Evolutionary conservation across 1,140 invertebrate genomes (phyloP).

Genomic region (Drosophila insularis): DNA sequence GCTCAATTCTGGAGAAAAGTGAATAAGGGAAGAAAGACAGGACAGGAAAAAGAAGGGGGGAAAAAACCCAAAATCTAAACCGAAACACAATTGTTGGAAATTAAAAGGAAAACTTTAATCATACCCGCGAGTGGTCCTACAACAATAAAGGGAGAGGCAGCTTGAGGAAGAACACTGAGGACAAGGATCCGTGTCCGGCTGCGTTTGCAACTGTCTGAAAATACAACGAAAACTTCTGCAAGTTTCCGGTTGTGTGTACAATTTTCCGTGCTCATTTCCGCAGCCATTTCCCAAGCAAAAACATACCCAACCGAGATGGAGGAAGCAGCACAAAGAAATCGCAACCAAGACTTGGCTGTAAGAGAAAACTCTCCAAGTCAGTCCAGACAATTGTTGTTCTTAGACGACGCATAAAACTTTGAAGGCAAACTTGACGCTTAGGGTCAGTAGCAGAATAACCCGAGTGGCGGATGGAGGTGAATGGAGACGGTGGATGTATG

Average conservation of each 20-base stretch:
- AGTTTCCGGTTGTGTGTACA: conserved; percentile 79
- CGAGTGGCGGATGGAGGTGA: not conserved
- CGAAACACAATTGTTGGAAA: conserved; percentile 80
- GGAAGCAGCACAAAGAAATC: conserved; percentile 58
- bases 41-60: conserved; percentile 13
- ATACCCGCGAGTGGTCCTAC: conserved; percentile 63
- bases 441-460: conserved; percentile 39
- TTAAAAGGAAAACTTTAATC: conserved; percentile 81
- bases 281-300: conserved; percentile 63
- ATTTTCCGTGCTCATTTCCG: conserved; percentile 80
- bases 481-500: not conserved
- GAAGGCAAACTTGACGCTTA: conserved; percentile 53
- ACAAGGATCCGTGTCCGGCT: conserved; percentile 53
- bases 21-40: conserved; percentile 13
- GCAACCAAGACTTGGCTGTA: conserved; percentile 35
- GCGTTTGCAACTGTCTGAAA: conserved; percentile 74
- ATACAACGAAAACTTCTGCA: conserved; percentile 76
- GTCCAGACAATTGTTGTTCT: conserved; percentile 66
- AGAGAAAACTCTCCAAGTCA: conserved; percentile 48
- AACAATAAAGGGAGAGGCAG: not conserved
- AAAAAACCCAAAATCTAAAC: conserved; percentile 73
- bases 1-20: conserved; percentile 30
- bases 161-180: not conserved
- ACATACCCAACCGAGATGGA: conserved; percentile 16
- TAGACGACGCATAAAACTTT: conserved; percentile 60